These are phyloP conservation scores for Teleiodes luculella DNA, from an alignment of 2,888 invertebrate species.

Conservation along the genomic window DNA sequence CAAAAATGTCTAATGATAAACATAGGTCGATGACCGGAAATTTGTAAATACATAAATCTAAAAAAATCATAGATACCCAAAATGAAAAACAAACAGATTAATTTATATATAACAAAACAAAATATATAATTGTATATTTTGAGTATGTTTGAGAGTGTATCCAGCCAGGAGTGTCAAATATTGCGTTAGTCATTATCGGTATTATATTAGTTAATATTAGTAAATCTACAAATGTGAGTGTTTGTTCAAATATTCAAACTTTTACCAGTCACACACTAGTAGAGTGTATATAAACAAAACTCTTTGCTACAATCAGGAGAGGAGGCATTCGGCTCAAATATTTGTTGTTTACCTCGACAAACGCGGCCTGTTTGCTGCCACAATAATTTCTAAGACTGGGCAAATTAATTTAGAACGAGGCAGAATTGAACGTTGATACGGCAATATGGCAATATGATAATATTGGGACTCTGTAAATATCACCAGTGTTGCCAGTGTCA, in stretches of 20 bases:
- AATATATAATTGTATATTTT: no score
- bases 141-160: no score
- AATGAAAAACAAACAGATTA: no score
- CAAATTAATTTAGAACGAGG: conserved; percentile 66
- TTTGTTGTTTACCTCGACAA: conserved; percentile 63
- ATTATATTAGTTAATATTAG: neutral
- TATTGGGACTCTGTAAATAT: conserved; percentile 17
- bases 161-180: neutral
- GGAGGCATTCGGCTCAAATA: conserved; percentile 44
- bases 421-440: conserved; percentile 50
- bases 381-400: conserved; percentile 66
- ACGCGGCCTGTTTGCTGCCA: conserved; percentile 55
- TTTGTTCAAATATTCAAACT: neutral
- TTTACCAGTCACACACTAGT: neutral
- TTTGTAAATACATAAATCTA: no score
- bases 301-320: conserved; percentile 36
- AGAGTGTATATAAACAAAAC: conserved; percentile 31
- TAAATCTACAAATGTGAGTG: neutral
- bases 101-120: no score
- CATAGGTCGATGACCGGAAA: no score
- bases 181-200: neutral
- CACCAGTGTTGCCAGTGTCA: conserved; percentile 9
- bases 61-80: no score
- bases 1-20: no score
- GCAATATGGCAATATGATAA: conserved; percentile 38